A percentile compares a stretch with the other conserved stretches of the same genome.
Evolutionary conservation across 2,888 invertebrate species (phyloP).

Genomic region (Hemicrepidius hirtus): DNA sequence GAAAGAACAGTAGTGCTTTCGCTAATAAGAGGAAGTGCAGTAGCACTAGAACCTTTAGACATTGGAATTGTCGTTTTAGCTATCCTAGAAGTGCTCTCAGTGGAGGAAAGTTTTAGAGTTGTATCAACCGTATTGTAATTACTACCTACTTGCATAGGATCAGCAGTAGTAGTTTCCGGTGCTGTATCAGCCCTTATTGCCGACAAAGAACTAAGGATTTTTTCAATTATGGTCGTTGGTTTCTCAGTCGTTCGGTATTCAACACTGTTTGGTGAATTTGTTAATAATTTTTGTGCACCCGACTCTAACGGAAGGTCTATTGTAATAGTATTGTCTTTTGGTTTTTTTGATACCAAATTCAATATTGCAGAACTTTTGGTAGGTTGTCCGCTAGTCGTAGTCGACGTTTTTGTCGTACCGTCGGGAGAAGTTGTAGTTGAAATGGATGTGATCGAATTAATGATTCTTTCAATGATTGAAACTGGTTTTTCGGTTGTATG

Average conservation of each 20-base stretch:
- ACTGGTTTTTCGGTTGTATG: constrained; percentile 66
- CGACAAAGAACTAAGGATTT: constrained; percentile 69
- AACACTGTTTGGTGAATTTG: constrained; percentile 53
- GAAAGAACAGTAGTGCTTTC: constrained; percentile 56
- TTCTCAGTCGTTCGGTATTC: constrained; percentile 67
- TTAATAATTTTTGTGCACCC: constrained; percentile 50
- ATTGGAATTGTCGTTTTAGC: constrained; percentile 61
- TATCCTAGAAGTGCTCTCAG: constrained; percentile 55
- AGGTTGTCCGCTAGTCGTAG: constrained; percentile 56
- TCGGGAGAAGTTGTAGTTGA: constrained; percentile 64
- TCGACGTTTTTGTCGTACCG: constrained; percentile 48
- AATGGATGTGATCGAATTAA: constrained; percentile 70
- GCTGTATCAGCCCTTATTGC: constrained; percentile 68
- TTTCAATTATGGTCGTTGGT: constrained; percentile 71
- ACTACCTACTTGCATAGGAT: constrained; percentile 67
- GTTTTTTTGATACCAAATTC: constrained; percentile 68
- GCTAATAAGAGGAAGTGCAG: constrained; percentile 33
- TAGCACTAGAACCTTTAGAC: constrained; percentile 16
- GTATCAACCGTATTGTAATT: constrained; percentile 65
- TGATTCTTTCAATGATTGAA: constrained; percentile 70
- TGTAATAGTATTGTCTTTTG: constrained; percentile 59
- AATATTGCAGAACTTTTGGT: constrained; percentile 68
- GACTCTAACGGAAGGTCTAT: constrained; percentile 48
- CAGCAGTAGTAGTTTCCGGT: constrained; percentile 59
- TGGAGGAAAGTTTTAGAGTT: constrained; percentile 40